Evolutionary conservation across 2,113 vertebrate genomes (phyloP), one percentile per base, ranked within the genome.

Genomic region (Panthera tigris): DNA sequence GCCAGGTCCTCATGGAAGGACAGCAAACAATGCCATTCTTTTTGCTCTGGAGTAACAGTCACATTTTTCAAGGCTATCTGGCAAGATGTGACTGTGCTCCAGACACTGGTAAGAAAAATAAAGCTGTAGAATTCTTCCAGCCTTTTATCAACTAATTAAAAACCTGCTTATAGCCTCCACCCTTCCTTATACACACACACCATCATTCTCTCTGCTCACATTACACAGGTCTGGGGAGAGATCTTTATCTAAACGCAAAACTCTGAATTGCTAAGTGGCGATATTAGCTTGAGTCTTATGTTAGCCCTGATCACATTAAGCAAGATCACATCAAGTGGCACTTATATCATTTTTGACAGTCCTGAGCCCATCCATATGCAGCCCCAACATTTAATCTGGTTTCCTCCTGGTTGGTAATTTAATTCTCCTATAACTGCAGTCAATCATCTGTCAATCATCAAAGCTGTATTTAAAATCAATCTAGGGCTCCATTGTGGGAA

Each of bases 371-470:
- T 86, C 25, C 71, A 95, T 55, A 65, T 6, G 45, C 41, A 96
- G 14, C 3, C 18, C 25, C 33, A 88, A n/a, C 57, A 93, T 71
- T 91, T 94, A 94, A 94, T 94, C 78, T 68, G 78, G 27, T 73
- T 94, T 96, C 71, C 41, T 87, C 33, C 63, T 95, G 50, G 63
- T 6, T 91, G 55, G n/a, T 48, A 86, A 97, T 88, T 96, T 93
- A 91, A 91, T 93, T 91, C 45, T 90, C 16, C 57, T 93, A 81
- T 39, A 91, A 48, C 36, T 73, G 21, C 3, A 73, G 76, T 39
- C 76, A 78, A 68, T 85, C 65, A 63, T 25, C 57, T 93, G 57
- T 85, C 81, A 89, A 57, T 68, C 45, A 82, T 94, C 50, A 95
- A 84, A 92, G 55, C 33, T 52, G 55, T 80, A n/a, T 89, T 94